Evolutionary conservation across 2,888 invertebrate species (phyloP), one percentile per base, ranked within the genome.

Genomic region (Anorthoa munda): DNA sequence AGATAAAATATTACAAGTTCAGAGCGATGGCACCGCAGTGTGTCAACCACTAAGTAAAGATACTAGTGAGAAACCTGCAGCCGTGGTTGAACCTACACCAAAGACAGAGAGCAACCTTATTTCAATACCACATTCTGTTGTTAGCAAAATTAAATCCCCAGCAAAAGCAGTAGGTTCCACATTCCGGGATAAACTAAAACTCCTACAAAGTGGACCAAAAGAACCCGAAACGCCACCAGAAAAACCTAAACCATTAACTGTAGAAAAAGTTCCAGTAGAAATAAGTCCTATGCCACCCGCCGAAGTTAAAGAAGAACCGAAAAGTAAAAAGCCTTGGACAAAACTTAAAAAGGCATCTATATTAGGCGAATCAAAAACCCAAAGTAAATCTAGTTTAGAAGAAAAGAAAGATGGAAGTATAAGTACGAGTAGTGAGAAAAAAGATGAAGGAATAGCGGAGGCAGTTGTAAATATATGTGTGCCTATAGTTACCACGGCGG

Each of bases 301-400:
- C 46, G 95, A 94, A 85, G 84, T 46, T 46, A 93, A 92, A 86
- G 95, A 94, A 64, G 95, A 95, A 61, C 85, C 91, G 17, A 96
- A 93, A 85, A 93, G 87, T 63, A 97, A 97, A 88, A 97, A 97
- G 86, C 97, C 98, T 2, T 98, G 98, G 98, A 97, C 97, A 18
- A 98, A 98, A 94, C 94, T 98, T 59, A 98, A 98, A 91, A 97
- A 98, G 90, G 98, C 98, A 18, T 96, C 97, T 53, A 97, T 97
- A 82, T 93, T 97, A 86, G 96, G 97, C 55, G 97, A 96, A 70
- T 91, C 96, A 48, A 96, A 96, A 90, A 94, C 89, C 80, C 92
- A 92, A 87, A 95, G 91, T 84, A 94, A 93, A 89, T 90, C 93
- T 86, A 94, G 92, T 85, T 23, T 90, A 89, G 95, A 95, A 63